phyloP scores from a whole-genome alignment of 2,113 vertebrate genomes.

The Mirza zaza region DNA sequence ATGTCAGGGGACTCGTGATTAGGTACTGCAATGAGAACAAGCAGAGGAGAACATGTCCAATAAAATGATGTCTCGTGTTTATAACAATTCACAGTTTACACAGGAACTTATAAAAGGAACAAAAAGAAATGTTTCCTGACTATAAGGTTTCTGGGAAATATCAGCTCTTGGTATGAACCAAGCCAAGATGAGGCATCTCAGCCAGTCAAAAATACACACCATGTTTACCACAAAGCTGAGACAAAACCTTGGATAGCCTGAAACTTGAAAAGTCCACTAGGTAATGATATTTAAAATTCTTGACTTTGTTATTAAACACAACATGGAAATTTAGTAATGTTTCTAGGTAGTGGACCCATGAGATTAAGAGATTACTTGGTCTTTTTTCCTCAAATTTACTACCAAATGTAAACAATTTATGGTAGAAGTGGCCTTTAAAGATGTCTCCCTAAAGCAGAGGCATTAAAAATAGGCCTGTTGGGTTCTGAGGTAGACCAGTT shows the following conservation, averaged over 20 bases:
- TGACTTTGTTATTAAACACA: not conserved
- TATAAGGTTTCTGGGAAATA: conserved; percentile 49
- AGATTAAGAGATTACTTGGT: not conserved
- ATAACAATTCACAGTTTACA: conserved; percentile 57
- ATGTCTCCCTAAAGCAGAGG: not conserved
- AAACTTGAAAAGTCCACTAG: not conserved
- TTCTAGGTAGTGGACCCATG: not conserved
- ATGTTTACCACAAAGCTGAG: not conserved
- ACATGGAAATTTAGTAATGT: not conserved
- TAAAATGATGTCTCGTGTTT: conserved; percentile 47
- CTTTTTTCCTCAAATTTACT: not conserved
- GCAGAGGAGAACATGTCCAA: not conserved
- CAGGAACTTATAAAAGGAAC: conserved; percentile 55
- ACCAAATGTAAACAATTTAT: conserved; percentile 6
- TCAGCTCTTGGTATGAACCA: not conserved
- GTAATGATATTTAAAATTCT: not conserved
- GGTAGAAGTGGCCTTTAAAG: not conserved
- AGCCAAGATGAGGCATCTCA: not conserved
- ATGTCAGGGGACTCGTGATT: not conserved
- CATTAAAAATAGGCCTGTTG: not conserved
- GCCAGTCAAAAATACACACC: not conserved
- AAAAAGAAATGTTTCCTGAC: not conserved
- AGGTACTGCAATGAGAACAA: not conserved
- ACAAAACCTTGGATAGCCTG: not conserved
- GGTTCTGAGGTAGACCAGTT: not conserved